Base-by-base conservation (phyloP, 1,140 invertebrate genomes). In the Bombus huntii region DNA sequence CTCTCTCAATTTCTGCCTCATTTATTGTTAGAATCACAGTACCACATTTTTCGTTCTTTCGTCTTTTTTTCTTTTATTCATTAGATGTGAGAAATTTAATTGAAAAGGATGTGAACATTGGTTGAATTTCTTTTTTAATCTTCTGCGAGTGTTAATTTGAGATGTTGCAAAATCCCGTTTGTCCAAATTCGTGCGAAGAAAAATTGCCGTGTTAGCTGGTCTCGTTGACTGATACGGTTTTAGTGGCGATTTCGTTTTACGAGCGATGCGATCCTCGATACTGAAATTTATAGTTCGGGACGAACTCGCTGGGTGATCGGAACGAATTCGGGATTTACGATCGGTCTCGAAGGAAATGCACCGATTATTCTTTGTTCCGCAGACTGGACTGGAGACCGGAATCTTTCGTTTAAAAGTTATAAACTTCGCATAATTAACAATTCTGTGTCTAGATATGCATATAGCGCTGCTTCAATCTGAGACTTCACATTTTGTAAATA, bases 231-330 rank as follows among this genome's bases (percentile, higher is more conserved):
- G 39, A 66, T 66, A 34, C 76, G 28, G 59, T 78, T 78, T 78
- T 66, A 78, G 59, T 12, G n/a, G 76, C 76, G n/a, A 44, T 78
- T 44, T 78, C 76, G 76, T 44, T 65, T 28, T 25, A 57, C 57
- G 59, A 65, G 18, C 37, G 37, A 78, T 18, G 6, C 39, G 70
- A 72, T n/a, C 25, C 25, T 28, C 31, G 76, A 66, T 78, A 78
- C 76, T 34, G 28, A n/a, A 78, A 78, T 66, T 66, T 78, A 78
- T 78, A 39, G 76, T 37, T 78, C 28, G 4, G 28, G 59, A 9
- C 34, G 22, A 34, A 65, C 12, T n/a, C n/a, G 57, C 18, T 65
- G 28, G 37, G 2, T 10, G 37, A 42, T 22, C 28, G 15, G 28
- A 31, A 65, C 37, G 28, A 42, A 78, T 42, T 65, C n/a, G 3